Conservation (phyloP, 2,797 vertebrate genomes). For the Orestias chungarensis region DNA sequence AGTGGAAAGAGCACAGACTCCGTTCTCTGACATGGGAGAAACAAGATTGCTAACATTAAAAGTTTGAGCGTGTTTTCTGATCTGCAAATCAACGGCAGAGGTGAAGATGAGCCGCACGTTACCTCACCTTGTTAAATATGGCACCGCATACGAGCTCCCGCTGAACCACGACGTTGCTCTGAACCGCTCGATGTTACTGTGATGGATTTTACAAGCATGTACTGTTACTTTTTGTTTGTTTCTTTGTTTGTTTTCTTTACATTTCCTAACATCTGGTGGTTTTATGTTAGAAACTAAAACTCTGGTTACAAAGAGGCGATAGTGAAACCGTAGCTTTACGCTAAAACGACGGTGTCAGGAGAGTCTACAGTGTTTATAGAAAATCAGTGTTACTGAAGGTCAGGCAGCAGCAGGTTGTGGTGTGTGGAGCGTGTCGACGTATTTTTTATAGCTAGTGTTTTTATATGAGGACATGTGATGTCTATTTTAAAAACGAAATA, state of each 20-base stretch:
- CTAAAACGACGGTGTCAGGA: conserved; percentile 39
- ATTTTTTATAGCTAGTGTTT: conserved; percentile 60
- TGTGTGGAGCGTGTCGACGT: conserved; percentile 39
- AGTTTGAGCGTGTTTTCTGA: conserved; percentile 22
- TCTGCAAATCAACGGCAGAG: conserved; percentile 52
- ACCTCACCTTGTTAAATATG: conserved; percentile 30
- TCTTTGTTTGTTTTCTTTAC: background rate
- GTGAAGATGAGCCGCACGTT: conserved; percentile 48
- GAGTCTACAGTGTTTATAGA: conserved; percentile 43
- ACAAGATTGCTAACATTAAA: conserved; percentile 35
- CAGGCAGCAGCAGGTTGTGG: conserved; percentile 27
- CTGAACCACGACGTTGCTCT: conserved; percentile 35
- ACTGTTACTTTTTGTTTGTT: conserved; percentile 62
- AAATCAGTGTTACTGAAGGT: conserved; percentile 50
- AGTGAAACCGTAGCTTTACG: conserved; percentile 50
- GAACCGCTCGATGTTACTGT: conserved; percentile 53
- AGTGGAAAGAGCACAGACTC: conserved; percentile 40
- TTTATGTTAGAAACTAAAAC: conserved; percentile 29
- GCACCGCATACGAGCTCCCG: conserved; percentile 32
- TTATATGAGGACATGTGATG: conserved; percentile 64
- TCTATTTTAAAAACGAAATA: conserved; percentile 51
- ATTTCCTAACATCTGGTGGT: conserved; percentile 48
- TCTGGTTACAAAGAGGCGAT: conserved; percentile 28
- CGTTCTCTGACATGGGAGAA: conserved; percentile 38
- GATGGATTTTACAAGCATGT: conserved; percentile 69